Base-by-base conservation (phyloP, 2,888 invertebrate genomes). In the Mactromeris polynyma region DNA sequence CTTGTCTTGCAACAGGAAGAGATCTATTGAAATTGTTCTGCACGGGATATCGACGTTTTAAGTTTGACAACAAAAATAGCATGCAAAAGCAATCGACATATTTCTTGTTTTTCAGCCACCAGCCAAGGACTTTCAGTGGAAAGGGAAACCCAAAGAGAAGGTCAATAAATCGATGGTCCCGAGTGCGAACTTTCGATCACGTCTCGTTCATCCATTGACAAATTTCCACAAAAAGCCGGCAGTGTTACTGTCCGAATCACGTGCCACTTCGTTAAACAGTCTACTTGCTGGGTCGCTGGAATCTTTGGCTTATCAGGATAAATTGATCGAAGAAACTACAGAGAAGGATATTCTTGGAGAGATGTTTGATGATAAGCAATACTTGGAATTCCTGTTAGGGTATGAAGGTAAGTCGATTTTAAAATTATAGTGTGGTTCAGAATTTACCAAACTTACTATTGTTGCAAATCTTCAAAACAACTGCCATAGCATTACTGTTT, bases 341-440 rank as follows among this genome's bases (percentile, higher is more conserved):
- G 93, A 94, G 6, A 97, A 97, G 33, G 97, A 97, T 21, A 97
- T 98, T 0, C 96, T 98, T 0, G 98, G 98, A 0, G 98, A 98
- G 88, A 97, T 98, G 78, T 98, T 98, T 96, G 97, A 98, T 0
- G 98, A 98, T 96, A 98, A 98, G 95, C 97, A 98, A 83, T 98
- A 98, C 96, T 96, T 98, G 78, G 98, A 98, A 95, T 98, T 98
- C 95, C 97, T 98, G 17, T 78, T 91, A 0, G 91, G 80, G n/a
- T 46, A 58, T 54, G 90, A 92, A 87, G 36, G 92, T 89, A 46
- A 46, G 46, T 46, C 6, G 14, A 11, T 46, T 7, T 14, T 9
- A 46, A 42, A 7, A 42, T 11, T n/a, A n/a, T n/a, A n/a, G n/a
- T n/a, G n/a, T n/a, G n/a, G n/a, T n/a, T n/a, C n/a, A n/a, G n/a